phyloP scores from a whole-genome alignment of 2,797 vertebrate species.

The Meriones psammophilus region DNA sequence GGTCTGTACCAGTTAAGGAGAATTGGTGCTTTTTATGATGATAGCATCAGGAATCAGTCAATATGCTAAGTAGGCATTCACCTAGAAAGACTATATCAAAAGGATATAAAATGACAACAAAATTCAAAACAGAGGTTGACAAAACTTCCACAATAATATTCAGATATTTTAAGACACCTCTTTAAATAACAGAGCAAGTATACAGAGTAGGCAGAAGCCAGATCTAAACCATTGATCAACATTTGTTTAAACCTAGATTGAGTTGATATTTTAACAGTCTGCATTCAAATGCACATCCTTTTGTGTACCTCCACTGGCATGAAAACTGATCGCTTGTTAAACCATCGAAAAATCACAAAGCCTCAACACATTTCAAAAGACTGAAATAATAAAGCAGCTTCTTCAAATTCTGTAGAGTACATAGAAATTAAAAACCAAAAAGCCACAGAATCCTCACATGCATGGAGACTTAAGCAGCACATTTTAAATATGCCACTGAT shows the following conservation, averaged over 20 bases:
- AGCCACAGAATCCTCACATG: conserved; percentile 22
- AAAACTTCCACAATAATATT: neutral
- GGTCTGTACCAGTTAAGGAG: neutral
- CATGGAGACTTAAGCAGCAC: neutral
- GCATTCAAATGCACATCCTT: neutral
- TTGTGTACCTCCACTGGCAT: neutral
- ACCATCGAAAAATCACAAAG: neutral
- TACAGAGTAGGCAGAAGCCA: neutral
- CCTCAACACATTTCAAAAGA: conserved; percentile 10
- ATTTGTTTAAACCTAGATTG: neutral
- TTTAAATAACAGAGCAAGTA: neutral
- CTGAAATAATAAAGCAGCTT: neutral
- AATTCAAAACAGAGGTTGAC: neutral
- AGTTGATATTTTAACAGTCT: neutral
- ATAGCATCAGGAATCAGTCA: neutral
- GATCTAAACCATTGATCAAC: neutral
- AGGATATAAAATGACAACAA: neutral
- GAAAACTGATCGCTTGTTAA: neutral
- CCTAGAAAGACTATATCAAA: neutral
- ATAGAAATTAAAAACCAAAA: neutral
- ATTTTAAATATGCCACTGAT: neutral
- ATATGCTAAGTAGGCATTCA: neutral
- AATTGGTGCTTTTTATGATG: neutral
- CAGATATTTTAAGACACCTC: neutral
- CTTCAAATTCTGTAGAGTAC: neutral